Conservation (phyloP, 2,797 vertebrate genomes). For the Smutsia gigantea region DNA sequence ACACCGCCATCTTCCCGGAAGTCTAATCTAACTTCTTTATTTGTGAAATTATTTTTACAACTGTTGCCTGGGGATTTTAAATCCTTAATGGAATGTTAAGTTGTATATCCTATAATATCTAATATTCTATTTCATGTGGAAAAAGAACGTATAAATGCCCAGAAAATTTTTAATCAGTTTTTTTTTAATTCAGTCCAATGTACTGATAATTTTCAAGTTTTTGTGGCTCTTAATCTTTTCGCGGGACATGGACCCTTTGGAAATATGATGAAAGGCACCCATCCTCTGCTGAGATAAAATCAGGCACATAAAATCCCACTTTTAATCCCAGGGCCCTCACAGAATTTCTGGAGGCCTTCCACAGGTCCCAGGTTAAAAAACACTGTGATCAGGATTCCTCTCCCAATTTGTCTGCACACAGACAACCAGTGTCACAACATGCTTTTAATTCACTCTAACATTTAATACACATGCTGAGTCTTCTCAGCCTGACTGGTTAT, state of each 20-base stretch:
- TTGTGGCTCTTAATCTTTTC: background rate
- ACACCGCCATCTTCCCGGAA: too few species aligned
- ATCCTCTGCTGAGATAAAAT: background rate
- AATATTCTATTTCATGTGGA: background rate
- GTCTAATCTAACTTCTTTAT: background rate
- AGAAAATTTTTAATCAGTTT: background rate
- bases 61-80: background rate
- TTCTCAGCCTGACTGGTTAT: background rate
- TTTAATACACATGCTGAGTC: background rate
- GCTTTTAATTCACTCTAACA: background rate
- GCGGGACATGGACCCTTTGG: background rate
- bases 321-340: background rate
- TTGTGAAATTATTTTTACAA: background rate
- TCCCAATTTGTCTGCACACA: background rate
- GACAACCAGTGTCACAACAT: background rate
- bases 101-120: background rate
- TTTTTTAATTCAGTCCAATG: background rate
- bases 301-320: background rate
- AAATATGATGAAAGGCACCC: background rate
- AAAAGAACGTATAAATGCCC: background rate
- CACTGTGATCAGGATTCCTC: background rate
- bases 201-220: background rate
- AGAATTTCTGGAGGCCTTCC: background rate
- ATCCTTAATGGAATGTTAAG: slow-evolving; percentile 3
- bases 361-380: background rate